These are phyloP conservation scores for Chlamydotis undulata DNA, from an alignment of 2,113 vertebrate species.

Conservation along the genomic window DNA sequence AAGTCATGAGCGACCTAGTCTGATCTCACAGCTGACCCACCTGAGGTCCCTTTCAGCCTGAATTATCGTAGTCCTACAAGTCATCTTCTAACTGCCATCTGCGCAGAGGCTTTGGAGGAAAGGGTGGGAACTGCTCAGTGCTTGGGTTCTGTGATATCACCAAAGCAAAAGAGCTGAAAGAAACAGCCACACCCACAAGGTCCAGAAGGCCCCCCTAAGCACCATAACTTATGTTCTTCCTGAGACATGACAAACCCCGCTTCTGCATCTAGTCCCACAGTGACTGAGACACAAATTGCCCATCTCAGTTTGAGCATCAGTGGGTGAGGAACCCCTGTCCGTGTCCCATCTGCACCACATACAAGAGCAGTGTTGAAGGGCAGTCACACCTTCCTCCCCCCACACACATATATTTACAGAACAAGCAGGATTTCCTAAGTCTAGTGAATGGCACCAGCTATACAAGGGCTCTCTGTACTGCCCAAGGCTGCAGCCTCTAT, in stretches of 20 bases:
- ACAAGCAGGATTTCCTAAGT: background rate
- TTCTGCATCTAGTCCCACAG: background rate
- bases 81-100: background rate
- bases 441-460: fast-evolving
- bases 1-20: background rate
- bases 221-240: background rate
- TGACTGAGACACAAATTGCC: background rate
- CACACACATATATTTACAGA: background rate
- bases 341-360: background rate
- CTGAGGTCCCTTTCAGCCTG: background rate
- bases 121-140: background rate
- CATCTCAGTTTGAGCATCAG: background rate
- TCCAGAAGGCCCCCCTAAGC: background rate
- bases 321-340: background rate
- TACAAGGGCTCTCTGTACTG: background rate
- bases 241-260: background rate
- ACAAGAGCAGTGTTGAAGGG: background rate
- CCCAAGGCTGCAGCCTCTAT: background rate
- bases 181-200: background rate
- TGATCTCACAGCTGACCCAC: background rate
- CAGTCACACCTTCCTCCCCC: background rate
- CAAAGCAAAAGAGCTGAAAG: background rate
- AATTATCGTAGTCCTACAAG: background rate
- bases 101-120: background rate
- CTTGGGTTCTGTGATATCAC: fast-evolving